Percentiles rank a stretch among this genome's conserved stretches.
These are phyloP conservation scores for Lamproptera curius DNA, from an alignment of 2,888 invertebrate species.

Conservation along the genomic window DNA sequence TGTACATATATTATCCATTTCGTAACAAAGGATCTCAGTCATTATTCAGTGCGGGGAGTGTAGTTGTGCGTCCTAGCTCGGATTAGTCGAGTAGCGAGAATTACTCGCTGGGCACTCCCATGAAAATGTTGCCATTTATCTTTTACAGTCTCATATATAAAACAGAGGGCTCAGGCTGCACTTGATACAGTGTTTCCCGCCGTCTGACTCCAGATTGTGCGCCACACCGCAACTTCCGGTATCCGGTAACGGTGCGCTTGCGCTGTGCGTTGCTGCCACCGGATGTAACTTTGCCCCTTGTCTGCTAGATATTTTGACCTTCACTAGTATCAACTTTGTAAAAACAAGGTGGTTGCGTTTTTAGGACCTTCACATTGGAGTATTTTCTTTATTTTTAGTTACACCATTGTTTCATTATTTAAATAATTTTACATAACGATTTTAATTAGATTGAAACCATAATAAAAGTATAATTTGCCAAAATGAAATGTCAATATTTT, in stretches of 20 bases:
- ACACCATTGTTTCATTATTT: too few species aligned
- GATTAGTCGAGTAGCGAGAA: constrained; percentile 38
- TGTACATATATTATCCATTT: too few species aligned
- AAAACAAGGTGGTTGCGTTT: too few species aligned
- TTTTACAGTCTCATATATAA: constrained; percentile 63
- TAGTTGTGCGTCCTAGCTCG: constrained; percentile 25
- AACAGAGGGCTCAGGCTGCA: constrained; percentile 61
- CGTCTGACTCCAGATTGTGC: constrained; percentile 73
- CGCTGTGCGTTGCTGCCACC: constrained; percentile 42
- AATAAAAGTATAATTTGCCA: too few species aligned
- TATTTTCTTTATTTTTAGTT: too few species aligned
- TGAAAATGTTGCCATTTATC: constrained; percentile 58
- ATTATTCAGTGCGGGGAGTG: not conserved
- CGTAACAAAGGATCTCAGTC: not conserved
- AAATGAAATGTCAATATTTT: too few species aligned
- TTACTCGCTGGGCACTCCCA: constrained; percentile 37
- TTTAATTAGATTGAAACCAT: too few species aligned
- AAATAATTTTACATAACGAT: too few species aligned
- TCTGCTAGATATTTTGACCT: constrained; percentile 30
- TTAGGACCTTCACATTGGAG: too few species aligned
- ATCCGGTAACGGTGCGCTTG: constrained; percentile 69
- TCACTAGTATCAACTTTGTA: too few species aligned
- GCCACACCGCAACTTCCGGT: constrained; percentile 73
- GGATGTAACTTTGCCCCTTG: constrained; percentile 54
- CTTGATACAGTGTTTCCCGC: constrained; percentile 76